Percentiles rank a stretch among this genome's conserved stretches.
These are phyloP conservation scores for Tetramorium parvispinum DNA, from an alignment of 1,140 invertebrate genomes.

Conservation along the genomic window DNA sequence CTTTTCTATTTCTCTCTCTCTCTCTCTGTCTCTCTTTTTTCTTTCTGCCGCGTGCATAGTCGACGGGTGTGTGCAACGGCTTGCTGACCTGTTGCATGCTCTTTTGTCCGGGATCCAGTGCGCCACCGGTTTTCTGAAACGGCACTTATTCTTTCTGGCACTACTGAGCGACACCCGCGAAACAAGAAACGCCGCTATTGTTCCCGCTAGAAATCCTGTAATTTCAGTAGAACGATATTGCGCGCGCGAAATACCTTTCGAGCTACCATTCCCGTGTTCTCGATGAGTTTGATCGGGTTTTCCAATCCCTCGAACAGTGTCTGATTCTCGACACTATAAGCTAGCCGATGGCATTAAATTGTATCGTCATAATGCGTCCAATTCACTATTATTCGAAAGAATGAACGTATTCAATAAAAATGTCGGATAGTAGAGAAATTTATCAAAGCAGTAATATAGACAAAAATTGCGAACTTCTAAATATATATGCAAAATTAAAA, in stretches of 20 bases:
- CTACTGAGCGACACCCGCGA: conserved; percentile 70
- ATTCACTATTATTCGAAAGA: not conserved
- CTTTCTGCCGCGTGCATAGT: conserved; percentile 28
- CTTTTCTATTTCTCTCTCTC: not conserved
- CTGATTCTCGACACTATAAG: conserved; percentile 17
- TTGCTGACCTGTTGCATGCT: conserved; percentile 82
- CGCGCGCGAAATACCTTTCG: not conserved
- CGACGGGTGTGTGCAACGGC: conserved; percentile 67
- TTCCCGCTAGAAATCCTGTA: conserved; percentile 78
- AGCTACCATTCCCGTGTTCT: conserved; percentile 28
- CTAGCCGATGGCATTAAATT: conserved; percentile 1
- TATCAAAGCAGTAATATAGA: not conserved
- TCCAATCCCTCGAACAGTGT: not conserved
- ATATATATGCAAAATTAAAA: not conserved
- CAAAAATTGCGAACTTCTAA: not conserved
- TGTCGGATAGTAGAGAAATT: not conserved
- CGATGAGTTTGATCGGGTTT: conserved; percentile 39
- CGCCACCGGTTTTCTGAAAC: conserved; percentile 72
- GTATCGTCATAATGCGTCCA: not conserved
- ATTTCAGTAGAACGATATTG: conserved; percentile 79
- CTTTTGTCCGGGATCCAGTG: conserved; percentile 80
- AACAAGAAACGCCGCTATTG: conserved; percentile 81
- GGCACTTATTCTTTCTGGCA: conserved; percentile 78
- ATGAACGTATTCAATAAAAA: not conserved
- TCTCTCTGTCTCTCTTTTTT: conserved; percentile 15